phyloP scores from a whole-genome alignment of 2,888 invertebrate genomes.

The Noctua janthe region DNA sequence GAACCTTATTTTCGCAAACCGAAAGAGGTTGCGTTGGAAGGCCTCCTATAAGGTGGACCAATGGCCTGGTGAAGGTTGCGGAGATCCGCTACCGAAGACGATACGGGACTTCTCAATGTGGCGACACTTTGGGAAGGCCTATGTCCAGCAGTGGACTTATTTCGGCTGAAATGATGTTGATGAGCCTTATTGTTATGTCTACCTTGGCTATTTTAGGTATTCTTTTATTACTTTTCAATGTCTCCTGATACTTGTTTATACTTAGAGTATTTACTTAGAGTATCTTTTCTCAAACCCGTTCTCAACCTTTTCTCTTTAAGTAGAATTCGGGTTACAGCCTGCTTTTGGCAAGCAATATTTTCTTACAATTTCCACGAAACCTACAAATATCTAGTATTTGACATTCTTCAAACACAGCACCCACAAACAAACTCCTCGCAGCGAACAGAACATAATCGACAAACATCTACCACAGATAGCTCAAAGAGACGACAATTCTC shows the following conservation, averaged over 20 bases:
- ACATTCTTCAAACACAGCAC: constrained; percentile 12
- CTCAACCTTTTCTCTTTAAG: not conserved
- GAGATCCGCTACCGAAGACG: no score
- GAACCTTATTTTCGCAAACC: not conserved
- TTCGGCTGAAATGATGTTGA: no score
- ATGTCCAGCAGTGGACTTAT: no score
- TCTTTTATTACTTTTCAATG: not conserved
- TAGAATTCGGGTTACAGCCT: not conserved
- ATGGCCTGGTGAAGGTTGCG: no score
- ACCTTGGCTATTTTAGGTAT: not conserved
- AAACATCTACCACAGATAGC: constrained; percentile 30
- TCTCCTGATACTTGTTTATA: not conserved
- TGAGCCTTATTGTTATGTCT: not conserved
- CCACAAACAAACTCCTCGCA: constrained; percentile 4
- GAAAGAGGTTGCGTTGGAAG: no score
- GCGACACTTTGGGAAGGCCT: no score
- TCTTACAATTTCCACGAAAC: constrained; percentile 3
- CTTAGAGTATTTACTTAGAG: not conserved
- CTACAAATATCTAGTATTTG: constrained; percentile 6
- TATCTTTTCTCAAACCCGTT: not conserved
- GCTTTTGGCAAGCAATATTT: not conserved
- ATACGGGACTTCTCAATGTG: no score
- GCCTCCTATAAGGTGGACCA: no score
- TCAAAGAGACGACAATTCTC: constrained; percentile 37
- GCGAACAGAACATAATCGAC: constrained; percentile 16